These are phyloP conservation scores for Natrix natrix DNA, from an alignment of 2,797 vertebrate genomes.

Conservation along the genomic window DNA sequence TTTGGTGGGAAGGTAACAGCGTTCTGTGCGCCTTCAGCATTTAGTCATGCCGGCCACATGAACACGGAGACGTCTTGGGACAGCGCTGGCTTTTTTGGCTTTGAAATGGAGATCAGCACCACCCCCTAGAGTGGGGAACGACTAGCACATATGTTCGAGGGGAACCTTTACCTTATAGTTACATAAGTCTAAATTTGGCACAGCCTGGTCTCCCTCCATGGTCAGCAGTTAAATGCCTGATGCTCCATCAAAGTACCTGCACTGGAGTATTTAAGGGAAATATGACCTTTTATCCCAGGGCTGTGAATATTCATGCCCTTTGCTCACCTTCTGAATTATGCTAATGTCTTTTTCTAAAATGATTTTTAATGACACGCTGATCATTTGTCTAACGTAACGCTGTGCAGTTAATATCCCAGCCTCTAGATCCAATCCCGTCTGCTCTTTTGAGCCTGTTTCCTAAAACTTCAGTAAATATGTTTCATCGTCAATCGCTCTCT, in stretches of 20 bases:
- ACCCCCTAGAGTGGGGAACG: too few relatives aligned
- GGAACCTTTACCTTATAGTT: too few relatives aligned
- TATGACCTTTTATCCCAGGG: conserved; percentile 41
- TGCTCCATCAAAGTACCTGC: not conserved
- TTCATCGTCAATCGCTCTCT: conserved; percentile 73
- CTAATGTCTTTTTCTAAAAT: conserved; percentile 55
- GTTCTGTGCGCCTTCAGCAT: too few relatives aligned
- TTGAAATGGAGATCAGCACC: too few relatives aligned
- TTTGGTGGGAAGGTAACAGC: too few relatives aligned
- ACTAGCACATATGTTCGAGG: too few relatives aligned
- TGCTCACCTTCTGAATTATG: conserved; percentile 40
- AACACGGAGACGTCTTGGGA: too few relatives aligned
- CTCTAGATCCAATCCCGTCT: conserved; percentile 56
- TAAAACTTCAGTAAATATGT: conserved; percentile 68
- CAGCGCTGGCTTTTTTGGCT: too few relatives aligned
- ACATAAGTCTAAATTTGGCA: not conserved
- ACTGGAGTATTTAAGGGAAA: not conserved
- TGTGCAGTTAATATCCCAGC: conserved; percentile 57
- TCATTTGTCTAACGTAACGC: conserved; percentile 64
- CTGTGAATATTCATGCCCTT: not conserved
- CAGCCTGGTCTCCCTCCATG: not conserved
- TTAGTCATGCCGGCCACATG: too few relatives aligned
- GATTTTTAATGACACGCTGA: conserved; percentile 54
- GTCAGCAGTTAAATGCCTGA: not conserved
- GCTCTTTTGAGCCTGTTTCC: conserved; percentile 61